Base-by-base conservation (phyloP, 30 jellyfish, hydroid and myxozoan species). In the Aurelia sp. region DNA sequence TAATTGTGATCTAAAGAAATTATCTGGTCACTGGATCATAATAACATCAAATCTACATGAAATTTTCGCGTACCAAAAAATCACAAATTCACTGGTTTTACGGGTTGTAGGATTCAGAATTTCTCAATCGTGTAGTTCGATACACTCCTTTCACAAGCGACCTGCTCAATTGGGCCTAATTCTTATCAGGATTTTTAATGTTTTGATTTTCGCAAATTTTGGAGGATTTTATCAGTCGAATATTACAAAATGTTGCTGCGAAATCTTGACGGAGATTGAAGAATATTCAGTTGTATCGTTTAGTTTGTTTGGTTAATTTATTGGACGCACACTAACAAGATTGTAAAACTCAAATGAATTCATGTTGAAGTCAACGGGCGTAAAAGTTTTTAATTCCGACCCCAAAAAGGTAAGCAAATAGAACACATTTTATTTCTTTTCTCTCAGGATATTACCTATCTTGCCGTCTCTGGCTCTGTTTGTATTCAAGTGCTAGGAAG, bases 311-410 rank as follows among this genome's bases (percentile, higher is more conserved):
- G 35, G 23, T 59, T 59, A 9, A 59, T 59, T 59, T 6, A 5
- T 13, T 59, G 33, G 50, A 37, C 11, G 10, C 15, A 59, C 13
- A 5, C 16, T 21, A 18, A 21, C 33, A 59, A 59, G 16, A 59
- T 13, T 21, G 69, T 59, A 5, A 74, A 2, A 79, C 20, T 35
- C 23, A 57, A 21, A 72, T 18, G 78, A 73, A 84, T 84, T 84
- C 87, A 84, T 84, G 93, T 84, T 84, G 93, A 84, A 84, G 58
- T 84, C 93, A 84, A 84, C 81, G 13, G 93, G 93, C 71, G 71
- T 71, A 9, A 72, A 73, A 33, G 87, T 84, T 84, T 84, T 84
- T 75, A 65, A 84, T 66, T 37, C 93, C 41, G 66, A 83, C 93
- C 93, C 86, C 58, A 73, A 60, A 50, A 84, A 84, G 93, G 93